Percentiles rank a stretch among this genome's conserved stretches.
phyloP scores from a whole-genome alignment of 1,140 invertebrate species.

The Diorhabda carinulata region DNA sequence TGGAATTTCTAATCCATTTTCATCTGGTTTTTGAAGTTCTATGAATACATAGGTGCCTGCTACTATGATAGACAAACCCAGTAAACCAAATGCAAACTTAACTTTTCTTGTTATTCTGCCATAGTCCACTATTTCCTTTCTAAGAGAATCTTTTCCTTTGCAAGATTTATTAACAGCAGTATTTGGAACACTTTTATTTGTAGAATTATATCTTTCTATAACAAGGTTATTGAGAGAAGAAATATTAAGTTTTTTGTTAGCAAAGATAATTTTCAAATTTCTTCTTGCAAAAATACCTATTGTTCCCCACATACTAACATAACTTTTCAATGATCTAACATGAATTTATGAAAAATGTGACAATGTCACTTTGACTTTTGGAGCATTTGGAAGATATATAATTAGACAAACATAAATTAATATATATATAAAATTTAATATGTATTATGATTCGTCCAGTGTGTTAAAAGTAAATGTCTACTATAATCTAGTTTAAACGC shows the following conservation, averaged over 20 bases:
- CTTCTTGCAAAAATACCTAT: neutral
- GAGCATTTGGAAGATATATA: too few relatives aligned
- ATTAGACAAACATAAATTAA: too few relatives aligned
- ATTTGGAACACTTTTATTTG: neutral
- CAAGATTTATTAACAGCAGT: neutral
- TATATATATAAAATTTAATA: too few relatives aligned
- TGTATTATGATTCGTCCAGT: too few relatives aligned
- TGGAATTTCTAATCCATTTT: constrained; percentile 67
- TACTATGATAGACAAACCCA: constrained; percentile 50
- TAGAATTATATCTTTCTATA: neutral
- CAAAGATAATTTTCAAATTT: neutral
- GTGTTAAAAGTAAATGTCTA: too few relatives aligned
- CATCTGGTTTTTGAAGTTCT: constrained; percentile 65
- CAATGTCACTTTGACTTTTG: neutral
- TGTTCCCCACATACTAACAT: neutral
- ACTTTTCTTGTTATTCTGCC: neutral
- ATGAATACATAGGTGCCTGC: constrained; percentile 53
- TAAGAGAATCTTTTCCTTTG: neutral
- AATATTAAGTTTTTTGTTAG: neutral
- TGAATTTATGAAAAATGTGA: neutral
- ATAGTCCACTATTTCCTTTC: neutral
- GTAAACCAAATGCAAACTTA: neutral
- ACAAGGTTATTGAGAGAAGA: neutral
- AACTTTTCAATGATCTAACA: neutral
- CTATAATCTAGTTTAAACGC: too few relatives aligned